A percentile compares a stretch with the other conserved stretches of the same genome.
phyloP scores from a whole-genome alignment of 2,797 vertebrate species.

The Lacerta viridis region DNA sequence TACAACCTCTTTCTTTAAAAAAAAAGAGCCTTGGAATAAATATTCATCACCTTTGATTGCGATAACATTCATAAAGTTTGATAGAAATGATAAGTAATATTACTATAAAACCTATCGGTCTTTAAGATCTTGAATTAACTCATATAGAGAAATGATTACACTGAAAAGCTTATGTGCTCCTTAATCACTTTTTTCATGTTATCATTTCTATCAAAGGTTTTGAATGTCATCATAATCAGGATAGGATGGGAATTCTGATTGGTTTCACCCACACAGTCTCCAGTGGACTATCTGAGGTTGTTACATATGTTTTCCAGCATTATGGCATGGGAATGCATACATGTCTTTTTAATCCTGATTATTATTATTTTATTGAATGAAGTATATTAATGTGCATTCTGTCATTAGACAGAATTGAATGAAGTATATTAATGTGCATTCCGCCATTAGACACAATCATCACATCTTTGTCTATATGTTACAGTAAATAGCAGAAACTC shows the following conservation, averaged over 20 bases:
- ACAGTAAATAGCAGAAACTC: neutral
- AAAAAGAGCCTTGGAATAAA: neutral
- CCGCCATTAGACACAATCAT: neutral
- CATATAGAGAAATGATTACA: slow-evolving; percentile 3
- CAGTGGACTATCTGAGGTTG: neutral
- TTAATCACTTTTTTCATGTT: slow-evolving; percentile 38
- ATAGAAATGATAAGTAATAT: slow-evolving; percentile 31
- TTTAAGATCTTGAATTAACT: slow-evolving; percentile 29
- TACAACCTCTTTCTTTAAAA: neutral
- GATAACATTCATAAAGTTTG: slow-evolving; percentile 22
- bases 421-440: neutral
- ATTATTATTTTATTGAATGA: neutral
- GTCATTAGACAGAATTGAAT: neutral
- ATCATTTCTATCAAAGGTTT: slow-evolving; percentile 32
- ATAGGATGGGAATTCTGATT: slow-evolving; percentile 18
- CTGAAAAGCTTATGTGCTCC: neutral
- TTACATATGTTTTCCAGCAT: neutral
- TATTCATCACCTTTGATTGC: slow-evolving; percentile 13
- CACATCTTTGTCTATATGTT: neutral
- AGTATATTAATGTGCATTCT: neutral
- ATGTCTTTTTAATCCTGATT: neutral
- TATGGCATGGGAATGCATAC: neutral
- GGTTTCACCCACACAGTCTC: neutral
- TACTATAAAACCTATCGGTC: slow-evolving; percentile 21
- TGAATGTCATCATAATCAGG: slow-evolving; percentile 24